phyloP scores from a whole-genome alignment of 2,113 vertebrate genomes.

The Cariama cristata region DNA sequence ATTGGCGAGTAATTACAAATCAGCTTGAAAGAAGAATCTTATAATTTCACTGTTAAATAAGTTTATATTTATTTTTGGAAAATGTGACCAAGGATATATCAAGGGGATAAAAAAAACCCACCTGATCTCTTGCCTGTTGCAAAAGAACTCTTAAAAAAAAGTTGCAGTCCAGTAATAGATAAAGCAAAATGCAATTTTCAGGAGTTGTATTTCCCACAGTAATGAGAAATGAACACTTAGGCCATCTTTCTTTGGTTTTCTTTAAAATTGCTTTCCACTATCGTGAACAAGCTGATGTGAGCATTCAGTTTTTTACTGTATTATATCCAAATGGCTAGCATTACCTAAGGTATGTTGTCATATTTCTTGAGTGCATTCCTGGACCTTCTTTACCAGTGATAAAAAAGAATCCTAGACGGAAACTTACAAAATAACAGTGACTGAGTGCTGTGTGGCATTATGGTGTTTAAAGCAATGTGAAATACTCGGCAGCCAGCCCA shows the following conservation, averaged over 20 bases:
- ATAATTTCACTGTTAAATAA: background rate
- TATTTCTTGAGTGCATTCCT: background rate
- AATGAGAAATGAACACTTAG: background rate
- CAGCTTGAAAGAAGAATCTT: background rate
- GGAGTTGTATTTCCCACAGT: background rate
- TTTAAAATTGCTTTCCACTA: background rate
- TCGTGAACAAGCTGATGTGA: background rate
- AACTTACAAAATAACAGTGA: background rate
- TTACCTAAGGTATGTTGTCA: background rate
- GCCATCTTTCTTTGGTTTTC: background rate
- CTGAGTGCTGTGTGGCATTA: background rate
- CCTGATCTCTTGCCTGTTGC: background rate
- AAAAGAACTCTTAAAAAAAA: background rate
- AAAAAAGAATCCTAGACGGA: background rate
- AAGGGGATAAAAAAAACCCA: accelerated
- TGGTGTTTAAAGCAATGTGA: background rate
- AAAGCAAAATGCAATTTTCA: background rate
- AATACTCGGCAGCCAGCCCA: background rate
- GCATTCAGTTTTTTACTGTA: background rate
- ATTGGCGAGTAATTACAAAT: background rate
- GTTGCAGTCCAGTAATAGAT: background rate
- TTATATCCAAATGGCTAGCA: background rate
- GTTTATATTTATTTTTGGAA: background rate
- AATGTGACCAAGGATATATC: background rate
- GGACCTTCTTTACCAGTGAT: background rate